Conservation (phyloP, 2,113 vertebrate genomes). For the Cricetomys ansorgei region DNA sequence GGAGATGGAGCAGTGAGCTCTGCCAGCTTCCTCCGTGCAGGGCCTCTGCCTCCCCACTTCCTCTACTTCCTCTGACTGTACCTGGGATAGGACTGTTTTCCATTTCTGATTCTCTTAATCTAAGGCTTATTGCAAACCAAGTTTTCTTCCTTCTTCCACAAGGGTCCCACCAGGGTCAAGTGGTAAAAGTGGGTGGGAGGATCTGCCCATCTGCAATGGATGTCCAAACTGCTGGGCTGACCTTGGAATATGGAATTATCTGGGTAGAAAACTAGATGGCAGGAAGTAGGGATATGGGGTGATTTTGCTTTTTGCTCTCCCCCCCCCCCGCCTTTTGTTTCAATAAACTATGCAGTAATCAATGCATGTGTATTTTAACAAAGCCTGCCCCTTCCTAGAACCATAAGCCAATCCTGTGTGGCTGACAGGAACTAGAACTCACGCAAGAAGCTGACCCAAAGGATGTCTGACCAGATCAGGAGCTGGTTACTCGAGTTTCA, state of each 20-base stretch:
- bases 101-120: not conserved
- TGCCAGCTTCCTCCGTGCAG: not conserved
- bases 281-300: not conserved
- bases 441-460: not conserved
- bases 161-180: not conserved
- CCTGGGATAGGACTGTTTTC: not conserved
- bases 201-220: not conserved
- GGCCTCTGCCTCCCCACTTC: not conserved
- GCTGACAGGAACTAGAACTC: not conserved
- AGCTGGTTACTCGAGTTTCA: not conserved
- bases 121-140: conserved; percentile 8
- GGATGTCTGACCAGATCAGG: not conserved
- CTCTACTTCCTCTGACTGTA: not conserved
- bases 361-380: not conserved
- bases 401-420: not conserved
- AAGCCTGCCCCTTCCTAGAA: not conserved
- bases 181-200: not conserved
- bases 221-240: not conserved
- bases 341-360: conserved; percentile 48
- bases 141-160: not conserved
- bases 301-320: not conserved
- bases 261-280: not conserved
- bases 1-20: rapidly evolving
- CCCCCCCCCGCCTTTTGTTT: not conserved
- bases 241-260: not conserved